Evolutionary conservation across 2,797 vertebrate species (phyloP), one percentile per base, ranked within the genome.

Genomic region (Rhynchotus rufescens): DNA sequence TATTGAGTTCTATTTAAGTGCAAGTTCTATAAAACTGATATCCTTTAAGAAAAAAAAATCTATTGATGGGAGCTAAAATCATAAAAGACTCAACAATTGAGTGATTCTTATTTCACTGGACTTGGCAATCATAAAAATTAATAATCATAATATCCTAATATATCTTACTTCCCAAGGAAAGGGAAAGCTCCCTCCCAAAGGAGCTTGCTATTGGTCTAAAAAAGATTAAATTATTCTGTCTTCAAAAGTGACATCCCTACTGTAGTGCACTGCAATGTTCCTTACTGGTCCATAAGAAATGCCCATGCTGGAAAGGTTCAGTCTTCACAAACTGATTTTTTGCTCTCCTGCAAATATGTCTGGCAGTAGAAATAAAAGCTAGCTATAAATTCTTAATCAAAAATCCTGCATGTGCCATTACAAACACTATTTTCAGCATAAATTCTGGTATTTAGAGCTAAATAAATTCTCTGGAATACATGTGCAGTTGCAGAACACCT

Each of bases 251-350:
- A 87, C 32, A 49, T 71, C 34, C n/a, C 23, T 11, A 21, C 44
- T 54, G 10, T 34, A 47, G 23, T 13, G 36, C 30, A 40, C 11
- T 32, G 13, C 30, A 40, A 6, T 32, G 13, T 71, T 85, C 45
- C 40, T 65, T 2, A 0, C 3, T 71, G 22, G 64, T 59, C 40
- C 22, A 4, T 47, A 84, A 66, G 13, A 52, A 71, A 78, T 0
- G 0, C 42, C 28, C 0, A 0, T 49, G 22, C 21, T 66, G 62
- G 26, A 57, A 23, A n/a, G n/a, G 14, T 47, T 81, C 57, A 59
- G 42, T 49, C 32, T 78, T 81, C 52, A 65, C 34, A 54, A 66
- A 1, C 15, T 1, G 2, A n/a, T 66, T 36, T 54, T 34, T 72
- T 51, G 47, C 52, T 75, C 84, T 73, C 47, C 80, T 59, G 44